Evolutionary conservation across 2,888 invertebrate species (phyloP), one percentile per base, ranked within the genome.

Genomic region (Sialis lutaria): DNA sequence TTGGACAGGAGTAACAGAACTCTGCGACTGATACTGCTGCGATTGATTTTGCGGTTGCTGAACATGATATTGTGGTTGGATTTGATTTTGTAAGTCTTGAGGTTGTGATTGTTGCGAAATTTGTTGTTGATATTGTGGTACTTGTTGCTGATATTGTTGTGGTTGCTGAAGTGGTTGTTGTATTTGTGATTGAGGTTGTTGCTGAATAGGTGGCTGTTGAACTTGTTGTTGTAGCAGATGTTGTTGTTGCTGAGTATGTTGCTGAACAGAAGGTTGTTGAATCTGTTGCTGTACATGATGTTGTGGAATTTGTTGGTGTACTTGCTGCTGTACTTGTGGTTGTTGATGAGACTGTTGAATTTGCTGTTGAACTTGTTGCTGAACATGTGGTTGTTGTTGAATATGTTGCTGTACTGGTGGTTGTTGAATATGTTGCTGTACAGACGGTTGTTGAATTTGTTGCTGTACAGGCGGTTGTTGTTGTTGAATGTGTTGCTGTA

Each of bases 201-300:
- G 45, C 42, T 53, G 51, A 53, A 52, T 37, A 54, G 53, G 37
- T 57, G 57, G 5, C 50, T 48, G 48, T 58, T 60, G 39, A 60
- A 22, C 61, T 45, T 60, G 57, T 1, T 55, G 51, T 4, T 22
- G 22, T 22, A 22, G 22, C 22, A 22, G 22, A 22, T 22, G 22
- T 22, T 22, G 22, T 4, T 22, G 22, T 22, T 22, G 22, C 4
- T 22, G 22, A 22, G 4, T 22, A 2, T 22, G 22, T 22, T 22
- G 22, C 22, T 22, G 22, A 2, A 22, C 22, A 22, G 22, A 4
- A 22, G 22, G 22, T 22, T 22, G 22, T 22, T 22, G 22, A 22
- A 22, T 22, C 22, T 22, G 22, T 22, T 22, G 22, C 22, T 22
- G 22, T 4, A 22, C 22, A 22, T 2, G 22, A 22, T 22, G 50